Percentiles rank a stretch among this genome's conserved stretches.
These are phyloP conservation scores for Lycocorax pyrrhopterus DNA, from an alignment of 2,113 vertebrate species.

Conservation along the genomic window DNA sequence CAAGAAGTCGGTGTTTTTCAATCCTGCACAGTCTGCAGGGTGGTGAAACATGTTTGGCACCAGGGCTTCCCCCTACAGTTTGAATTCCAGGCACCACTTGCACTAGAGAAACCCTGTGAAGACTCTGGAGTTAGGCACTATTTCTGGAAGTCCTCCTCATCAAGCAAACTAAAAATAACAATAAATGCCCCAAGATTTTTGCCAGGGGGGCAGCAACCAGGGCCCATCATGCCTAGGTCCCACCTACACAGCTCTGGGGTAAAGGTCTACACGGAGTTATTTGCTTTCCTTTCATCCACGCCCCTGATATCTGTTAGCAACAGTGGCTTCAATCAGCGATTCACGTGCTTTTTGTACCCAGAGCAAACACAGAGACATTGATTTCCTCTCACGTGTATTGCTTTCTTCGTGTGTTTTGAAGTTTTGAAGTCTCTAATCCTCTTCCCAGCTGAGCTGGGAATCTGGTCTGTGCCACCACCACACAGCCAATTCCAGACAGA, in stretches of 20 bases:
- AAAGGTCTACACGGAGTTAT: background rate
- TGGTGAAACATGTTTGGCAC: constrained; percentile 1
- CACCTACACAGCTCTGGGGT: background rate
- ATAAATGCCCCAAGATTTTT: background rate
- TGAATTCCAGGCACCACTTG: background rate
- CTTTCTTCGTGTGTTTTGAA: background rate
- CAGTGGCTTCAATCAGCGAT: background rate
- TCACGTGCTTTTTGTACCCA: background rate
- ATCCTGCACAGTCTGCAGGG: background rate
- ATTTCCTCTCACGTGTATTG: accelerated
- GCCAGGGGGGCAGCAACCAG: background rate
- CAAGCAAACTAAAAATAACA: background rate
- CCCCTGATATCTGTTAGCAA: background rate
- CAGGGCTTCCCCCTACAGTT: accelerated
- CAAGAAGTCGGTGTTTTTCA: background rate
- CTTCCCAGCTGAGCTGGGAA: background rate
- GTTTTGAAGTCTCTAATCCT: background rate
- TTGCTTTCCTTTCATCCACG: background rate
- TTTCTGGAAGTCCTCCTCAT: constrained; percentile 13
- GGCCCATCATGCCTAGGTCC: background rate
- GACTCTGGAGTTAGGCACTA: background rate
- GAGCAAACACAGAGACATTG: background rate
- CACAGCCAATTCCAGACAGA: background rate
- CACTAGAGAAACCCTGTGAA: background rate
- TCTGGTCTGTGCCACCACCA: background rate